Evolutionary conservation across 2,113 vertebrate genomes (phyloP).

Genomic region (Pseudorhombus dupliciocellatus): DNA sequence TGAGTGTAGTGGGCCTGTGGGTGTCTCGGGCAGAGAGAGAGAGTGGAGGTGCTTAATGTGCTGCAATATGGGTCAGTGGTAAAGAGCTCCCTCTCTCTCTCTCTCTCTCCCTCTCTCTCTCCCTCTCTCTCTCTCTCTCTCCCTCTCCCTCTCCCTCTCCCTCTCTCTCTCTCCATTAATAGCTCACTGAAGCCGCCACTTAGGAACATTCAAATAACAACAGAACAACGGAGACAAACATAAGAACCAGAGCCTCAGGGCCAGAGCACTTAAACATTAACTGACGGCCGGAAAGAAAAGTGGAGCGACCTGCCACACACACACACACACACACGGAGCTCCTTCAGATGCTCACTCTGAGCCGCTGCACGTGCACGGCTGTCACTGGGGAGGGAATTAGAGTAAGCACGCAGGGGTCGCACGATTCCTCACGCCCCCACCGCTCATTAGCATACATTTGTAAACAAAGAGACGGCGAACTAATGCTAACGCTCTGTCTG

Average conservation of each 20-base stretch:
- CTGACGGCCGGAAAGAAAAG: conserved; percentile 45
- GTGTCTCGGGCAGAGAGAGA: too few relatives aligned
- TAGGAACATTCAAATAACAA: conserved; percentile 52
- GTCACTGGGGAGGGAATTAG: conserved; percentile 52
- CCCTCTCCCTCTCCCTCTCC: background rate
- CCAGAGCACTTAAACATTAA: conserved; percentile 43
- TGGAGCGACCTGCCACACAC: conserved; percentile 38
- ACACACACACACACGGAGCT: background rate
- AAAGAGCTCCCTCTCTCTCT: conserved; percentile 26
- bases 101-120: background rate
- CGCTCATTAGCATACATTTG: conserved; percentile 68
- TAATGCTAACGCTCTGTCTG: conserved; percentile 37
- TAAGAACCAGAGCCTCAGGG: conserved; percentile 28
- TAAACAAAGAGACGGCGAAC: conserved; percentile 63
- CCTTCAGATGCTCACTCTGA: conserved; percentile 38
- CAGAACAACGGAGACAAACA: conserved; percentile 42
- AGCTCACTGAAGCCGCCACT: conserved; percentile 49
- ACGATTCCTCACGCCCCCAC: conserved; percentile 15
- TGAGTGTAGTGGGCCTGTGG: too few relatives aligned
- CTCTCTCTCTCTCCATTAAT: conserved; percentile 51
- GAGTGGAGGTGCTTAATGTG: conserved; percentile 56
- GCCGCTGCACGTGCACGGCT: conserved; percentile 37
- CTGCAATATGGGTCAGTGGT: conserved; percentile 62
- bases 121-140: background rate
- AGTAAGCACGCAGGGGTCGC: conserved; percentile 41